phyloP scores from a whole-genome alignment of 2,113 vertebrate species.

The Microcebus jonahi region DNA sequence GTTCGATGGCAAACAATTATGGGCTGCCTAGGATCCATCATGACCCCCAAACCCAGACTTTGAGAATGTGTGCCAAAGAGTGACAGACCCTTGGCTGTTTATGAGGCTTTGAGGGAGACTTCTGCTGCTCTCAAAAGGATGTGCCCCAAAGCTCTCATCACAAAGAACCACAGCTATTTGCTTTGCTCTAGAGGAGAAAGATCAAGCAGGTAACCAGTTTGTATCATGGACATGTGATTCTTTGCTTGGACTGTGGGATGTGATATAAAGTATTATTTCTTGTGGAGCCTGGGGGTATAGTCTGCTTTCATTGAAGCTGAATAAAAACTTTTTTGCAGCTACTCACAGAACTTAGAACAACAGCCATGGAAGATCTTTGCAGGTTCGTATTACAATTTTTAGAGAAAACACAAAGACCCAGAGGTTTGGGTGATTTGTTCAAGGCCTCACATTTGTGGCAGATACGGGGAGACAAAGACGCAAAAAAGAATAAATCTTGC shows the following conservation, averaged over 20 bases:
- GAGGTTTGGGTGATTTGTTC: conserved; percentile 4
- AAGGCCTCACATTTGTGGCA: conserved; percentile 4
- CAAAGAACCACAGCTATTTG: conserved; percentile 16
- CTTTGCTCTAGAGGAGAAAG: conserved; percentile 24
- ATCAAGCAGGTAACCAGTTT: conserved; percentile 8
- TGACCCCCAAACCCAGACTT: background rate
- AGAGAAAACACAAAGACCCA: conserved; percentile 12
- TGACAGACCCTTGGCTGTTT: background rate
- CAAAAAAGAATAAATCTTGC: background rate
- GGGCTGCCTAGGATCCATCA: background rate
- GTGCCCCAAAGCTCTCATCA: background rate
- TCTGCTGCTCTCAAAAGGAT: conserved; percentile 24
- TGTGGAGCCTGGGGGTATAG: background rate
- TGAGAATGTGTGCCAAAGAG: conserved; percentile 33
- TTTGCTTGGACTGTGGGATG: background rate
- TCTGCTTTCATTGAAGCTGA: background rate
- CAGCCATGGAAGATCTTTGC: conserved; percentile 15
- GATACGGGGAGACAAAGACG: background rate
- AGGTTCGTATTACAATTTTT: conserved; percentile 33
- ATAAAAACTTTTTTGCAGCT: conserved; percentile 35
- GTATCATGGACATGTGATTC: background rate
- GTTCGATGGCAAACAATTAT: background rate
- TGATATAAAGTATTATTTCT: conserved; percentile 2
- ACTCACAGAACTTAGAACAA: conserved; percentile 1
- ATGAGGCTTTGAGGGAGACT: background rate